A percentile compares a stretch with the other conserved stretches of the same genome.
These are phyloP conservation scores for Fopius arisanus DNA, from an alignment of 1,140 invertebrate species.

Conservation along the genomic window DNA sequence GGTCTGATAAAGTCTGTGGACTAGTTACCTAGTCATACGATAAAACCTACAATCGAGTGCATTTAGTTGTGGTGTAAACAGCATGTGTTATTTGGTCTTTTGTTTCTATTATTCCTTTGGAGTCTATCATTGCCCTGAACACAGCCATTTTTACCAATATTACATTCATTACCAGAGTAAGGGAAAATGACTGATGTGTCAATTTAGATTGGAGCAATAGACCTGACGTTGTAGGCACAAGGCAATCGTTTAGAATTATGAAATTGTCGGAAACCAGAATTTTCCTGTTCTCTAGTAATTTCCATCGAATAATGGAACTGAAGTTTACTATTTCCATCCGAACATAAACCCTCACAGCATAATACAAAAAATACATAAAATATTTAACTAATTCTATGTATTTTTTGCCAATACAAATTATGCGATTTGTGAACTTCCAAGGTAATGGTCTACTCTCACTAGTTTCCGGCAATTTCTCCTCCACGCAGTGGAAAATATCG, in stretches of 20 bases:
- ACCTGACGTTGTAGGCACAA: background rate
- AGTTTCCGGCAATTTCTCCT: background rate
- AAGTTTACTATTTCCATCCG: no score
- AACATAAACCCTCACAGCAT: no score
- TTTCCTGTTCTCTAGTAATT: background rate
- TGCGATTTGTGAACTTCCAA: no score
- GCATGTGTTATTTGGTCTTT: background rate
- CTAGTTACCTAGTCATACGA: slow-evolving; percentile 29
- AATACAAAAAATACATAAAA: no score
- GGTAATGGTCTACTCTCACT: no score
- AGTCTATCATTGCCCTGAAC: background rate
- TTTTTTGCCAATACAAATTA: no score
- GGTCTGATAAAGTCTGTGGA: slow-evolving; percentile 35
- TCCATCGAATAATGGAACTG: no score
- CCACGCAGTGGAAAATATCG: background rate
- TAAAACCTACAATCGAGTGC: slow-evolving; percentile 9
- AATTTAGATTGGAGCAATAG: background rate
- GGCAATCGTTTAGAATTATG: background rate
- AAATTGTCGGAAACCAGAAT: background rate
- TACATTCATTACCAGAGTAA: background rate
- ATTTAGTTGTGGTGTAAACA: slow-evolving; percentile 3
- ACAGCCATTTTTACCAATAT: background rate
- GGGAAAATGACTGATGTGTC: background rate
- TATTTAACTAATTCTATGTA: no score
- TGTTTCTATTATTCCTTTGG: background rate